phyloP scores from a whole-genome alignment of 2,888 invertebrate genomes.

The Apotomis betuletana region DNA sequence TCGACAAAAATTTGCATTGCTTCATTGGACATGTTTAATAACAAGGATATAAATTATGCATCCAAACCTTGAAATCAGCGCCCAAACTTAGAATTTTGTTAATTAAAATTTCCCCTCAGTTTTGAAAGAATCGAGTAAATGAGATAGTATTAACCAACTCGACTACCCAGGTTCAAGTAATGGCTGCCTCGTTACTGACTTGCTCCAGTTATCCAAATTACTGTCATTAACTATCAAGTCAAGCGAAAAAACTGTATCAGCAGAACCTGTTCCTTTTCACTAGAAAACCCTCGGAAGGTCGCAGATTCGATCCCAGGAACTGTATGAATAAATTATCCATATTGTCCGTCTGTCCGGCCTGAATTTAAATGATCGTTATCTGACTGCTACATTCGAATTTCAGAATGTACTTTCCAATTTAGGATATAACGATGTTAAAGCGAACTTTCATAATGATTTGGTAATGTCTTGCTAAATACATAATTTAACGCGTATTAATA shows the following conservation, averaged over 20 bases:
- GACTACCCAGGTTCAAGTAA: conserved; percentile 28
- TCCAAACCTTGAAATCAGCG: not conserved
- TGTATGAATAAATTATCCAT: conserved; percentile 23
- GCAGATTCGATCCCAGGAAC: conserved; percentile 31
- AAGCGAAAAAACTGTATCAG: conserved; percentile 64
- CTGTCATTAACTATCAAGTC: conserved; percentile 67
- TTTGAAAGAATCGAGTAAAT: conserved; percentile 1
- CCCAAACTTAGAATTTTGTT: not conserved
- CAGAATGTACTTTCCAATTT: conserved; percentile 27
- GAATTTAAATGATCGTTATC: conserved; percentile 29
- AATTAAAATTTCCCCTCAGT: not conserved
- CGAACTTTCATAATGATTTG: conserved; percentile 22
- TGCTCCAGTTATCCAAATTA: conserved; percentile 68
- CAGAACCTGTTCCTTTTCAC: conserved; percentile 61
- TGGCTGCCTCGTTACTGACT: conserved; percentile 62
- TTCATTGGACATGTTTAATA: no score
- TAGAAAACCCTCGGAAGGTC: conserved; percentile 36
- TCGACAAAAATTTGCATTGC: no score
- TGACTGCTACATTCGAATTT: conserved; percentile 19
- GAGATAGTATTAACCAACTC: conserved; percentile 13
- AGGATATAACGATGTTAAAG: conserved; percentile 26
- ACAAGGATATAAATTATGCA: no score
- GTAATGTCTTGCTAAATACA: conserved; percentile 16
- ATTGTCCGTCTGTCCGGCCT: conserved; percentile 26
- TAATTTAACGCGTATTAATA: conserved; percentile 19